These are phyloP conservation scores for Tenebrio molitor DNA, from an alignment of 1,140 invertebrate genomes.

Conservation along the genomic window DNA sequence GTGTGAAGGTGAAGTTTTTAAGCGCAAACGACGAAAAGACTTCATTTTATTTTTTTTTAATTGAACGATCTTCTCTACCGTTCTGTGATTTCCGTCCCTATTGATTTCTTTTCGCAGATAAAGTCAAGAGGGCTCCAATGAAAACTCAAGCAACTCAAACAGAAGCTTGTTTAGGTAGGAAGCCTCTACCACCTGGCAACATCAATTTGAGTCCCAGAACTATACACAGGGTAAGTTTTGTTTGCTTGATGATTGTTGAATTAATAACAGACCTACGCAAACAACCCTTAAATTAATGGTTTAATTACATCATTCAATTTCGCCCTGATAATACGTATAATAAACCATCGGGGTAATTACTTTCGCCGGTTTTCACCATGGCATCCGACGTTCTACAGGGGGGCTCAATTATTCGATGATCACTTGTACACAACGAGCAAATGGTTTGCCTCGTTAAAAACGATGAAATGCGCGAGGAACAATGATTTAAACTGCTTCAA, in stretches of 20 bases:
- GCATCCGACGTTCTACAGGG: no score
- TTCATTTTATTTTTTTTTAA: no score
- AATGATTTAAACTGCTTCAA: no score
- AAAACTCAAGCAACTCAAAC: constrained; percentile 95
- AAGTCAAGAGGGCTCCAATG: constrained; percentile 87
- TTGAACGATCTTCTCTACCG: no score
- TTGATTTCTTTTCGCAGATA: constrained; percentile 71
- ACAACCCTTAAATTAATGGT: constrained; percentile 2
- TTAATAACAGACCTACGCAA: constrained; percentile 14
- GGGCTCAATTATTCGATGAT: no score
- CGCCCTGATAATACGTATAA: neutral
- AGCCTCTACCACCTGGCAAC: constrained; percentile 78
- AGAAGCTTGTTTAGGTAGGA: constrained; percentile 78
- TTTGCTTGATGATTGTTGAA: constrained; percentile 10
- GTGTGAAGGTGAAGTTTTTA: no score
- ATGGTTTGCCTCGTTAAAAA: no score
- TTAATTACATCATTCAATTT: constrained; percentile 4
- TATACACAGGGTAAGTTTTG: constrained; percentile 72
- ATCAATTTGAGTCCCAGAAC: constrained; percentile 80
- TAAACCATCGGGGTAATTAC: neutral
- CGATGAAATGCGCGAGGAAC: no score
- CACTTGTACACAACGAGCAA: no score
- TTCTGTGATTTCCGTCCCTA: neutral
- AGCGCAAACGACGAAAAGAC: no score
- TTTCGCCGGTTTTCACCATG: no score